phyloP scores from a whole-genome alignment of 2,888 invertebrate species.

The Pseudanteris insignis region DNA sequence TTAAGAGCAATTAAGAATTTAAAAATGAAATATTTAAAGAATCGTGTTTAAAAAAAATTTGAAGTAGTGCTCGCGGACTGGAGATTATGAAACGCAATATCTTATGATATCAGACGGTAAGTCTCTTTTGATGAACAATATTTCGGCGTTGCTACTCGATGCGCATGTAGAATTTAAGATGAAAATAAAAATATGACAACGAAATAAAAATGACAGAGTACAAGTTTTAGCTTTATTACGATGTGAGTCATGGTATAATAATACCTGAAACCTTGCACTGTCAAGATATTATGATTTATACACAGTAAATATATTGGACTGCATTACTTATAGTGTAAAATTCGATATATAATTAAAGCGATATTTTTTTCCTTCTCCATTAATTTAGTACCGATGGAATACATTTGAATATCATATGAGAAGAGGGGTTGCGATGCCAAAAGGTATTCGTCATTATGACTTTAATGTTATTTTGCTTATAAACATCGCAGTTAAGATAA shows the following conservation, averaged over 20 bases:
- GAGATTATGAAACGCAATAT: constrained; percentile 29
- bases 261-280: constrained; percentile 19
- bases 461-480: constrained; percentile 1
- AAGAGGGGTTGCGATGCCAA: background rate
- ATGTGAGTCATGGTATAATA: constrained; percentile 26
- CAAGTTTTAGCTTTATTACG: constrained; percentile 32
- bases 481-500: background rate
- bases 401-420: constrained; percentile 9
- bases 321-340: constrained; percentile 15
- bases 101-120: constrained; percentile 24
- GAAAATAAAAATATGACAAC: constrained; percentile 36
- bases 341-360: constrained; percentile 18
- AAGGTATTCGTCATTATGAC: background rate
- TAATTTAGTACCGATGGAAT: constrained; percentile 17
- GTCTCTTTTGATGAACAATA: constrained; percentile 38
- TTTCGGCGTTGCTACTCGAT: constrained; percentile 33
- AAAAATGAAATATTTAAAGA: no score
- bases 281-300: constrained; percentile 19
- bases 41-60: no score
- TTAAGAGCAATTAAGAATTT: no score
- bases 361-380: constrained; percentile 8
- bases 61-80: no score
- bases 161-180: constrained; percentile 36
- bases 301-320: constrained; percentile 22
- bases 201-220: constrained; percentile 27